Percentiles rank a stretch among this genome's conserved stretches.
Conservation (phyloP, 1,140 invertebrate genomes). For the Medauroidea extradentata region DNA sequence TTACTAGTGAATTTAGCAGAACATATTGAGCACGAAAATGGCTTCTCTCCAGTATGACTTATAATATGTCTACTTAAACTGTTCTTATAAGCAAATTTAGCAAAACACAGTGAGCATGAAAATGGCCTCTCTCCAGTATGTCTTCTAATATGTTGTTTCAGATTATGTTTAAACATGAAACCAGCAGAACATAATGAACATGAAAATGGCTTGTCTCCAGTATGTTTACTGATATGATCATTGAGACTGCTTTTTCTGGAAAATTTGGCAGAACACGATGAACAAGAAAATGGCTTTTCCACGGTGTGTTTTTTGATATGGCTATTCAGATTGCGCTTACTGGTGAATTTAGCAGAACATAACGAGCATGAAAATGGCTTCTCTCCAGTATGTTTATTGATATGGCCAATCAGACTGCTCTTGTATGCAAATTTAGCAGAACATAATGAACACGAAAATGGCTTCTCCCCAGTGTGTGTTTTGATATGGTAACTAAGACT, state of each 20-base stretch:
- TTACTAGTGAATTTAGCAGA: background rate
- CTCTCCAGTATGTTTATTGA: no score
- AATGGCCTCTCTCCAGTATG: background rate
- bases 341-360: no score
- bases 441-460: no score
- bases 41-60: background rate
- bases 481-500: background rate
- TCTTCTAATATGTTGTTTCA: background rate
- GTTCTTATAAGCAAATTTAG: background rate
- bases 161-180: conserved; percentile 37
- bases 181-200: conserved; percentile 49
- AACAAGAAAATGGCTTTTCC: conserved; percentile 10
- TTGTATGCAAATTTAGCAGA: conserved; percentile 14
- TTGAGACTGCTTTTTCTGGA: background rate
- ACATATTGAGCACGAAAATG: background rate
- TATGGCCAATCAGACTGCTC: no score
- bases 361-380: no score
- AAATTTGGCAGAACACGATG: conserved; percentile 4
- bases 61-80: background rate
- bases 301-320: conserved; percentile 40
- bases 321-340: conserved; percentile 40
- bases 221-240: conserved; percentile 45
- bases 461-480: conserved; percentile 9
- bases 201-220: conserved; percentile 53
- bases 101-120: background rate